Evolutionary conservation across 2,113 vertebrate genomes (phyloP).

Genomic region (Toxotes chatareus): DNA sequence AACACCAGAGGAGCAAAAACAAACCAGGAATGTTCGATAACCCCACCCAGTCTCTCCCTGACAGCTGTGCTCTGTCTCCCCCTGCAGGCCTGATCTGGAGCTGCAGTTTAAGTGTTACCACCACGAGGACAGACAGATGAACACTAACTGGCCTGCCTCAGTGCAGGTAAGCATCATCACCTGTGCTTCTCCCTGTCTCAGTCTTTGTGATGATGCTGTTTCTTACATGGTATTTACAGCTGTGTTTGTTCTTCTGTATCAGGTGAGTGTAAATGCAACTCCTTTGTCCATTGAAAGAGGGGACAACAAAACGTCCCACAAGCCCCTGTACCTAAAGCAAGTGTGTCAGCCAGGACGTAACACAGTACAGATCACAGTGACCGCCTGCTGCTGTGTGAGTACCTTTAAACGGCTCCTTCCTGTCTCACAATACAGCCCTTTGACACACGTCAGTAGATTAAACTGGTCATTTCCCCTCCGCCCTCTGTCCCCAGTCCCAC

Average conservation of each 20-base stretch:
- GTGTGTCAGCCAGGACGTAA: constrained; percentile 96
- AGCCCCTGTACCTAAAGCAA: constrained; percentile 94
- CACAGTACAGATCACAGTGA: constrained; percentile 97
- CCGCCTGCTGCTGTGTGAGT: constrained; percentile 96
- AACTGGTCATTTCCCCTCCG: background rate
- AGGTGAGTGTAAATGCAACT: constrained; percentile 94
- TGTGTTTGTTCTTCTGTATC: background rate
- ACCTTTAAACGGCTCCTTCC: background rate
- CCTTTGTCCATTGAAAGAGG: constrained; percentile 93
- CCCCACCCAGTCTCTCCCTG: constrained; percentile 47
- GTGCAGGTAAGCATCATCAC: constrained; percentile 89
- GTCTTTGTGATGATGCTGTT: background rate
- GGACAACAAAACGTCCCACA: constrained; percentile 97
- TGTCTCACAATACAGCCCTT: background rate
- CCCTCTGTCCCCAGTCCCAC: constrained; percentile 88
- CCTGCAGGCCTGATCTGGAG: constrained; percentile 92
- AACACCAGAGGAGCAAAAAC: constrained; percentile 35
- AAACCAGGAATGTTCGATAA: constrained; percentile 50
- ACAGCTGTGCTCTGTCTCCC: constrained; percentile 42
- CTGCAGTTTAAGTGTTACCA: constrained; percentile 98
- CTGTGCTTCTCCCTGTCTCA: background rate
- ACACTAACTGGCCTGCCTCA: constrained; percentile 97
- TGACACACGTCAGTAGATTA: background rate
- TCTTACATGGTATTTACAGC: background rate
- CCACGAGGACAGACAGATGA: constrained; percentile 97